Conservation (phyloP, 2,888 invertebrate species). For the Lydus trimaculatus region DNA sequence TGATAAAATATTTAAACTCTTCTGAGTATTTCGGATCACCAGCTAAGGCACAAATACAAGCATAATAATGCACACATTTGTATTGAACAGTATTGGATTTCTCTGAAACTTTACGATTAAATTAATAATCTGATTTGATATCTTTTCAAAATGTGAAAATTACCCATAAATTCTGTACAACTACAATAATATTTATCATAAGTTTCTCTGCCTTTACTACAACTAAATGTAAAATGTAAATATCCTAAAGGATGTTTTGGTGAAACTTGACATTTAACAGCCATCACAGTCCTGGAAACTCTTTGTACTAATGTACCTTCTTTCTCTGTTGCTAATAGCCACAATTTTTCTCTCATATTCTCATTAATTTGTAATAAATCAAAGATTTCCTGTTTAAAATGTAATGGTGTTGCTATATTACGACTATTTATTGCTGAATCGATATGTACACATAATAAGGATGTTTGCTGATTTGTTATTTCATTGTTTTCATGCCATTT, state of each 20-base stretch:
- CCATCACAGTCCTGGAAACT: conserved; percentile 74
- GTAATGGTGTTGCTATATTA: conserved; percentile 67
- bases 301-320: conserved; percentile 72
- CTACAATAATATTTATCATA: conserved; percentile 56
- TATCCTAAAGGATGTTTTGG: conserved; percentile 74
- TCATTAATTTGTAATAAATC: conserved; percentile 66
- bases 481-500: conserved; percentile 62
- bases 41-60: conserved; percentile 74
- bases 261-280: conserved; percentile 72
- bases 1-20: conserved; percentile 69
- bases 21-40: conserved; percentile 68
- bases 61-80: conserved; percentile 74
- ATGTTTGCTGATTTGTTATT: conserved; percentile 11
- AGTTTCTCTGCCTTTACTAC: conserved; percentile 60
- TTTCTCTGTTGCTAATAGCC: conserved; percentile 67
- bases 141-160: too few species aligned
- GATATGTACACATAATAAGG: conserved; percentile 65
- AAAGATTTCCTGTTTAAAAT: conserved; percentile 68
- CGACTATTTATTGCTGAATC: conserved; percentile 70
- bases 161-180: conserved; percentile 46
- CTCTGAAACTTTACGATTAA: conserved; percentile 30
- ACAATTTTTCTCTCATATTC: conserved; percentile 68
- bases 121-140: too few species aligned
- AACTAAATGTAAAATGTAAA: conserved; percentile 71
- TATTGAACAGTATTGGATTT: conserved; percentile 32